Evolutionary conservation across 2,888 invertebrate species (phyloP).

Genomic region (Patella depressa): DNA sequence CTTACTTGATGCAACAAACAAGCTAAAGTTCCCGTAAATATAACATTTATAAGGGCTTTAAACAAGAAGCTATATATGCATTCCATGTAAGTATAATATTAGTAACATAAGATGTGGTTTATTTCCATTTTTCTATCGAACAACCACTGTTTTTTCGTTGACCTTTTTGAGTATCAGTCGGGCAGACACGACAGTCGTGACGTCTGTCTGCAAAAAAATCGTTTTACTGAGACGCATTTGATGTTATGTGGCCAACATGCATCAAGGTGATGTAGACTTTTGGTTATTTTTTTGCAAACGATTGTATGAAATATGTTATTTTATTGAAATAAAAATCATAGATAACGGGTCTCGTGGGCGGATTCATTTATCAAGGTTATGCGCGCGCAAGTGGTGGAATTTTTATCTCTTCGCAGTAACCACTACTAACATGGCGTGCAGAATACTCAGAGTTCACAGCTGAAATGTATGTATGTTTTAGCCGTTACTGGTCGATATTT

Average conservation of each 20-base stretch:
- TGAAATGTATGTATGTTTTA: too few relatives aligned
- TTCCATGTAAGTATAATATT: constrained; percentile 20
- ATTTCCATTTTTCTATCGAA: neutral
- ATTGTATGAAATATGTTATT: too few relatives aligned
- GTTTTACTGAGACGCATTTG: neutral
- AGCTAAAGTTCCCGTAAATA: neutral
- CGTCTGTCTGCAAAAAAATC: neutral
- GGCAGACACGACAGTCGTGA: too few relatives aligned
- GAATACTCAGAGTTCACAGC: too few relatives aligned
- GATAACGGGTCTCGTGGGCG: constrained; percentile 29
- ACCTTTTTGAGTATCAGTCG: too few relatives aligned
- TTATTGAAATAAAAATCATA: neutral
- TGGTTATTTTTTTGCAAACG: neutral
- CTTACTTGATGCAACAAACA: neutral
- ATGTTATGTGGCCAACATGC: neutral
- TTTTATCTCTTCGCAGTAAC: constrained; percentile 12
- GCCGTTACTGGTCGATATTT: too few relatives aligned
- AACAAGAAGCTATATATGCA: constrained; percentile 16
- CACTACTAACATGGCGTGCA: neutral
- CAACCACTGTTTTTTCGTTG: neutral
- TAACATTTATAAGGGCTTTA: constrained; percentile 9
- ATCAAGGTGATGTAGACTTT: neutral
- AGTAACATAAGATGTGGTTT: neutral
- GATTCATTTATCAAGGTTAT: constrained; percentile 28
- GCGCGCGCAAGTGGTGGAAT: constrained; percentile 26